phyloP scores from a whole-genome alignment of 35 echinoderm and acorn worm genomes.

The Diadema setosum region DNA sequence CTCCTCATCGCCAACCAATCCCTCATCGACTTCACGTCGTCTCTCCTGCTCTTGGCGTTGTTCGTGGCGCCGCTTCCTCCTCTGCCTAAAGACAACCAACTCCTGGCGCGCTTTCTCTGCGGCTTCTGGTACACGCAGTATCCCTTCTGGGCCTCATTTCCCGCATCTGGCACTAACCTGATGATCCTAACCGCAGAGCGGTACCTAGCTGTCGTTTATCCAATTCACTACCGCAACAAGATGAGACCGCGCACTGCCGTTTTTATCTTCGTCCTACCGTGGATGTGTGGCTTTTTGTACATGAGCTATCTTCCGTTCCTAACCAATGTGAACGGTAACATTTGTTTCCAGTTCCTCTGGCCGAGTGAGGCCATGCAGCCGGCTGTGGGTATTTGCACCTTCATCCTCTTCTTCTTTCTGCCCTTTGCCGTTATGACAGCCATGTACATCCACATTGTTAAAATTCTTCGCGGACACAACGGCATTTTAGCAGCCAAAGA shows the following conservation, averaged over 20 bases:
- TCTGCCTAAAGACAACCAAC: neutral
- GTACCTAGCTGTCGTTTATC: conserved; percentile 62
- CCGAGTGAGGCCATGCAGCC: neutral
- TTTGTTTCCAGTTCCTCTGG: neutral
- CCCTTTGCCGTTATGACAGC: neutral
- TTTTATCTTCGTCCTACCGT: neutral
- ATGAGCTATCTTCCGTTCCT: neutral
- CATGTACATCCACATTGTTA: neutral
- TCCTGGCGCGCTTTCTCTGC: conserved; percentile 42
- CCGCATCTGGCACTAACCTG: conserved; percentile 47
- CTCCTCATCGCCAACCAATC: conserved; percentile 83
- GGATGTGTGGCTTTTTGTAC: conserved; percentile 24
- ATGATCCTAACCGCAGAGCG: conserved; percentile 51
- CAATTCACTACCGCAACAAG: conserved; percentile 22
- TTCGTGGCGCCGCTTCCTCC: neutral
- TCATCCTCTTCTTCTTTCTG: neutral
- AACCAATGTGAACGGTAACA: neutral
- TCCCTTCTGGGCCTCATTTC: conserved; percentile 46
- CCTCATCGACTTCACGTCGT: conserved; percentile 45
- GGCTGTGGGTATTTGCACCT: neutral
- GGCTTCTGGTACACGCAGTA: conserved; percentile 59
- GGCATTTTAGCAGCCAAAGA: too few relatives aligned
- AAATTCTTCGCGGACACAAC: neutral
- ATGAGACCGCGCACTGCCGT: neutral
- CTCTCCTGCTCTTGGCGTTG: conserved; percentile 23